phyloP scores from a whole-genome alignment of 2,113 vertebrate genomes.

The Amazona vittata region DNA sequence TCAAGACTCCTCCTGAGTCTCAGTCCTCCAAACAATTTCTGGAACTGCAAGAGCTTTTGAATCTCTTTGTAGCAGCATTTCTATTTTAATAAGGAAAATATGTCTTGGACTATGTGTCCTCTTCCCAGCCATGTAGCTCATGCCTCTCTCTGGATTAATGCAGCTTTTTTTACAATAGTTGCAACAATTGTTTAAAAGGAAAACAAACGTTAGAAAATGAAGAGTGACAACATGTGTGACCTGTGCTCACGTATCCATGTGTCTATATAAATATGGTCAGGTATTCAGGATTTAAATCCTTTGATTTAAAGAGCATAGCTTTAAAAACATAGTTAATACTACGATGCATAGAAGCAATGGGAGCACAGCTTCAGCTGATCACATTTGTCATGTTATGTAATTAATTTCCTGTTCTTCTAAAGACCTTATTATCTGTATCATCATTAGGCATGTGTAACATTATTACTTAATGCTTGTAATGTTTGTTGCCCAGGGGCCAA shows the following conservation, averaged over 20 bases:
- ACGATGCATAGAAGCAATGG: background rate
- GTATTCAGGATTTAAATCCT: background rate
- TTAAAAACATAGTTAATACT: background rate
- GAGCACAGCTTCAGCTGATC: background rate
- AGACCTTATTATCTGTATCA: background rate
- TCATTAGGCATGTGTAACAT: background rate
- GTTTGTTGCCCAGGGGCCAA: background rate
- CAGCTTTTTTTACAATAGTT: background rate
- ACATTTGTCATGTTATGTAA: background rate
- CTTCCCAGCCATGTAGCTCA: background rate
- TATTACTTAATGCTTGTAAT: background rate
- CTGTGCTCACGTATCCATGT: background rate
- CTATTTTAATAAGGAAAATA: background rate
- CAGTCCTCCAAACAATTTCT: background rate
- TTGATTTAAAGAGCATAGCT: background rate
- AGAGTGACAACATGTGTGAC: background rate
- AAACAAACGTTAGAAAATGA: background rate
- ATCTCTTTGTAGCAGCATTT: background rate
- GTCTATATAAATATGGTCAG: background rate
- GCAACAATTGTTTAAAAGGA: background rate
- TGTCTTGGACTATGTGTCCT: background rate
- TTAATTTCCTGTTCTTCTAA: background rate
- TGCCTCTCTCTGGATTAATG: background rate
- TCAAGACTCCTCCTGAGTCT: background rate
- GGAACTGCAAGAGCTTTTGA: rapidly evolving